Percentiles rank a stretch among this genome's conserved stretches.
Conservation (phyloP, 2,888 invertebrate species). For the Caenorhabditis zanzibari region DNA sequence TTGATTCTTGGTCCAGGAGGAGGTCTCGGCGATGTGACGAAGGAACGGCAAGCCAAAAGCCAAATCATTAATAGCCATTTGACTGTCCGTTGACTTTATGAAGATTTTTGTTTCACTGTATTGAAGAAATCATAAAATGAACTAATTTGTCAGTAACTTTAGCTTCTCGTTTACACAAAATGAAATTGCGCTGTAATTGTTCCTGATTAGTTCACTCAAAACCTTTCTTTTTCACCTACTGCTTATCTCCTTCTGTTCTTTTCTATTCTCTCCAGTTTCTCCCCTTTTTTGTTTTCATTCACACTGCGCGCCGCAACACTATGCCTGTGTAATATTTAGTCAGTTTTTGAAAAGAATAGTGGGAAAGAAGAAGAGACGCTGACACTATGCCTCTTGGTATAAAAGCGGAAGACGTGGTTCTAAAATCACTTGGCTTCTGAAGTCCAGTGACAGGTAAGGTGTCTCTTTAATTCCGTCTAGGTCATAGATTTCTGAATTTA, state of each 20-base stretch:
- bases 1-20: background rate
- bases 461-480: conserved; percentile 9
- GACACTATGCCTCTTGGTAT: conserved; percentile 32
- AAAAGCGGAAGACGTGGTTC: conserved; percentile 36
- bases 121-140: conserved; percentile 16
- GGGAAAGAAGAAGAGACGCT: conserved; percentile 34
- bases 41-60: background rate
- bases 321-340: conserved; percentile 56
- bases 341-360: conserved; percentile 46
- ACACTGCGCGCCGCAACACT: conserved; percentile 40
- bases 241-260: conserved; percentile 41
- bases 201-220: conserved; percentile 62
- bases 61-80: background rate
- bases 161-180: conserved; percentile 56
- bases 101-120: background rate
- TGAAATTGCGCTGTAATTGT: conserved; percentile 50
- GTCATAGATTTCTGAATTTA: background rate
- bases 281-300: conserved; percentile 48
- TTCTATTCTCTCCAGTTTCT: conserved; percentile 21
- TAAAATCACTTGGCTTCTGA: conserved; percentile 56
- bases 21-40: background rate
- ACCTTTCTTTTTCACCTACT: conserved; percentile 40
- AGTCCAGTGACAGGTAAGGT: conserved; percentile 60
- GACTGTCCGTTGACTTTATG: conserved; percentile 14
- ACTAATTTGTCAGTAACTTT: conserved; percentile 31